These are phyloP conservation scores for Eristalis arbustorum DNA, from an alignment of 2,888 invertebrate species.

Conservation along the genomic window DNA sequence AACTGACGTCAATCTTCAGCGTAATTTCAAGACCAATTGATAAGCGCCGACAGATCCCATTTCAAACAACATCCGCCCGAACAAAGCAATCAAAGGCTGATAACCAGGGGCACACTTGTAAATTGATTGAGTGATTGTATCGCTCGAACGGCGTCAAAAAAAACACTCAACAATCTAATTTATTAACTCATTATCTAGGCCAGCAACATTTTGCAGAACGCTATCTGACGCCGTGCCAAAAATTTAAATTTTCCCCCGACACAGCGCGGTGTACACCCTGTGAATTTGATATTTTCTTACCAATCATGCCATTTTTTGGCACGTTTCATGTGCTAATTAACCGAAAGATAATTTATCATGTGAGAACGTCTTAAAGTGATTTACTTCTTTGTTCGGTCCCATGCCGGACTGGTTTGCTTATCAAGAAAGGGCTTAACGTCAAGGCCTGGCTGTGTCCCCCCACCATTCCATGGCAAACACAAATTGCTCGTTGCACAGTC, in stretches of 20 bases:
- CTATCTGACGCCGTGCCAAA: not conserved
- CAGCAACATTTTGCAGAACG: not conserved
- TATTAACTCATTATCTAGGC: not conserved
- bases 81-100: not conserved
- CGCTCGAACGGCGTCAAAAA: not conserved
- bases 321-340: slow-evolving; percentile 2
- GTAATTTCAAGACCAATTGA: not conserved
- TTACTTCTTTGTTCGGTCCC: not conserved
- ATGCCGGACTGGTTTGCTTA: not conserved
- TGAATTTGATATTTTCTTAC: not conserved
- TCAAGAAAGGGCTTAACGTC: not conserved
- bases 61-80: not conserved
- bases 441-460: not conserved
- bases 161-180: not conserved
- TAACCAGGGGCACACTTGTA: not conserved
- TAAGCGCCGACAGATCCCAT: not conserved
- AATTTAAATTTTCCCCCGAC: not conserved
- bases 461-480: not conserved
- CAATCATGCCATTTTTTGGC: not conserved
- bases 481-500: not conserved
- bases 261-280: not conserved
- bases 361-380: not conserved
- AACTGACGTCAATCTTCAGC: not conserved
- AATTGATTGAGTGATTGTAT: not conserved
- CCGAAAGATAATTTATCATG: not conserved